Base-by-base conservation (phyloP, 2,113 vertebrate genomes). In the Ivindomyrus marchei region DNA sequence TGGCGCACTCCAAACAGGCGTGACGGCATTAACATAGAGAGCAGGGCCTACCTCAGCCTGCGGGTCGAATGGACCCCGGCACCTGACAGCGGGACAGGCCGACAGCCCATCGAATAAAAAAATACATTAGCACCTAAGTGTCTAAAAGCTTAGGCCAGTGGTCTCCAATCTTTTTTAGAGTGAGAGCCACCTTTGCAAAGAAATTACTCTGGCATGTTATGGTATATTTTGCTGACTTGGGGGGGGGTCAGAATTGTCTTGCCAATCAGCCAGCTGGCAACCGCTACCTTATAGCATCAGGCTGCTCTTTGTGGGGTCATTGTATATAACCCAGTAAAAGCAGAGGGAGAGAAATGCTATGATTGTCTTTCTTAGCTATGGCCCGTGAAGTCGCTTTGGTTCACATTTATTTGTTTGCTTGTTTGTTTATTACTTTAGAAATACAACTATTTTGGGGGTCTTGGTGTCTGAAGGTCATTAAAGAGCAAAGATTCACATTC, bases 1-100 rank as follows among this genome's bases (percentile, higher is more conserved):
- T 66, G 84, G 53, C 27, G n/a, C 42, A 4, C 84, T 85, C 45
- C 83, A 90, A 87, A 74, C 62, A 50, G 19, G 24, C 45, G 46
- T 52, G 85, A 90, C 53, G 42, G 13, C 47, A 90, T 87, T 87
- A 87, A 90, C 58, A 87, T 66, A 42, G 39, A 74, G 58, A 88
- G 85, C 62, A 45, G 85, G 49, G 85, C 89, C 85, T 87, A 17
- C 42, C 8, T 45, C n/a, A 49, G 62, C 56, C 89, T 47, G 58
- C 11, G 36, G 58, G 46, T 24, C 11, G 1, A 90, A 70, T 10
- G 46, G 45, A 19, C 39, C 10, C 21, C 11, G 24, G 49, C 15
- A 42, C 77, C 89, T 56, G 31, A 89, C 15, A 85, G 10, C 6
- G 3, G 89, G 46, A 39, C 31, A 24, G 17, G 15, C 5, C 27